Conservation (phyloP, 2,888 invertebrate genomes). For the Listrodromus nycthemerus region DNA sequence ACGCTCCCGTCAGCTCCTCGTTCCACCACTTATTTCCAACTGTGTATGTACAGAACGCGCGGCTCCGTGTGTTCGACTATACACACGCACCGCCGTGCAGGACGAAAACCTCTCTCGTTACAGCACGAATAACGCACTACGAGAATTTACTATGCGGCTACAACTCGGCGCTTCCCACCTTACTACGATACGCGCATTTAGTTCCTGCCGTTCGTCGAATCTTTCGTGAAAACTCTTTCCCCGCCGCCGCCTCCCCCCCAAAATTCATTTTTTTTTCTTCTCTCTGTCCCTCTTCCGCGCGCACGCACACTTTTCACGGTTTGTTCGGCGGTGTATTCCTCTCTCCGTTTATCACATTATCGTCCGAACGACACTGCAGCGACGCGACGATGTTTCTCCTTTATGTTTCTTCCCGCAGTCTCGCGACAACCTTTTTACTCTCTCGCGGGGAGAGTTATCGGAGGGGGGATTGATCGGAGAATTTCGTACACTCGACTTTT, state of each 20-base stretch:
- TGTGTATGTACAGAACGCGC: background rate
- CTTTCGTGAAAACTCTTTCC: conserved; percentile 1
- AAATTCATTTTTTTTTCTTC: background rate
- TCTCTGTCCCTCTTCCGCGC: background rate
- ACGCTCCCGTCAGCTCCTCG: conserved; percentile 53
- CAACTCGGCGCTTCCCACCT: background rate
- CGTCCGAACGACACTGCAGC: background rate
- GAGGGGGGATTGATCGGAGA: background rate
- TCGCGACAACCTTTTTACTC: background rate
- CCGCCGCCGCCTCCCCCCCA: conserved; percentile 1
- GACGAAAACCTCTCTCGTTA: background rate
- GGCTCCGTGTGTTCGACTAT: background rate
- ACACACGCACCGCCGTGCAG: background rate
- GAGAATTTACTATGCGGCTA: background rate
- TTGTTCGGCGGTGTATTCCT: background rate
- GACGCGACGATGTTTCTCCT: background rate
- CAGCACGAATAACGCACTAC: conserved; percentile 12
- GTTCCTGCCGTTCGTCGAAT: background rate
- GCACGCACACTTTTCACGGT: conserved; percentile 1
- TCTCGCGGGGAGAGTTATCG: background rate
- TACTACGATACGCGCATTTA: background rate
- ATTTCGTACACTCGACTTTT: background rate
- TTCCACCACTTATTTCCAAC: conserved; percentile 14
- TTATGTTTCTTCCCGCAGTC: background rate
- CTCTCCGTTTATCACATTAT: conserved; percentile 11